Base-by-base conservation (phyloP, 1,140 invertebrate species). In the Microplitis demolitor region DNA sequence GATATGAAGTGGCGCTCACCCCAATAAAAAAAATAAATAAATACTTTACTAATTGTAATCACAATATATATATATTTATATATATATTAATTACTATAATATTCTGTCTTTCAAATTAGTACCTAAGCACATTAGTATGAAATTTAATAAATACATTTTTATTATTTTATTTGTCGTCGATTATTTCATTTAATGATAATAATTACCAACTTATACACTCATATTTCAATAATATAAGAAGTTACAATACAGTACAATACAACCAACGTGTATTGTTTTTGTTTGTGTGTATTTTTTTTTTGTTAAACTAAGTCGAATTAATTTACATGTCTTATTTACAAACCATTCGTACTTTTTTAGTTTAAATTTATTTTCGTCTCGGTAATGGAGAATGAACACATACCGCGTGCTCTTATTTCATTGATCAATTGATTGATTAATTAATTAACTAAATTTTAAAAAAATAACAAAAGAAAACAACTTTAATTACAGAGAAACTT, bases 1-100 rank as follows among this genome's bases (percentile, higher is more conserved):
- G 95, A 97, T 88, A 85, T 98, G 39, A 85, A 88, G 71, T 91
- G 91, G 88, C 90, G 82, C 60, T 74, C 70, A 63, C 78, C 74
- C 76, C 67, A 60, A 69, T 53, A 4, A 14, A 16, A 24, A n/a
- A 11, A 1, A 63, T 31, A 73, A 39, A 56, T 53, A 4, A 69
- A 45, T 11, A 45, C 39, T 45, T 45, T 45, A 45, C 6, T 9
- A 5, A 45, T 9, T 45, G 39, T 45, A 45, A 45, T 45, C 2
- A 68, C 37, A 61, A 33, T 60, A 11, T 60, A 16, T 31, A 24
- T 24, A 24, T 24, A 1, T 24, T 1, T 24, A 24, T 24, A 24
- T 24, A 24, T 34, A 16, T 35, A n/a, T 64, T 39, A 35, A 16
- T 14, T 16, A 13, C 4, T 64, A 16, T 45, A n/a, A 5, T 45